Evolutionary conservation across 1,140 invertebrate genomes (phyloP).

Genomic region (Trachelipus rathkii): DNA sequence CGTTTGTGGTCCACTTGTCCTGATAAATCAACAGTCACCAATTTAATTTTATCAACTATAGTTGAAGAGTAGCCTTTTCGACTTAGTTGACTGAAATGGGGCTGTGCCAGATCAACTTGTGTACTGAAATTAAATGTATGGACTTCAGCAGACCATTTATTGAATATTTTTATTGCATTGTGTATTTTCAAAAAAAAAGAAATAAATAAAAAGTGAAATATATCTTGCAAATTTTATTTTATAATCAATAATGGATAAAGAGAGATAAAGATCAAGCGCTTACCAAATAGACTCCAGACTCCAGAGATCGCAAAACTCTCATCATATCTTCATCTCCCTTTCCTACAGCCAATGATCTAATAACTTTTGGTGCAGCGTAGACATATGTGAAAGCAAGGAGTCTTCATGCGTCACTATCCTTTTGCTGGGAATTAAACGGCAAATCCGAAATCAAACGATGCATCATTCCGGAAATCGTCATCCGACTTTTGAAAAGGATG

Average conservation of each 20-base stretch:
- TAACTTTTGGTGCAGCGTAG: slow-evolving; percentile 87
- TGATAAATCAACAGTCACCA: neutral
- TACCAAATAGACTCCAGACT: slow-evolving; percentile 82
- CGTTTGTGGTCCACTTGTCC: neutral
- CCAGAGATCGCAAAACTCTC: slow-evolving; percentile 89
- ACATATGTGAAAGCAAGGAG: slow-evolving; percentile 83
- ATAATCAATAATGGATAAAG: no score
- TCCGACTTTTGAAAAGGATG: slow-evolving; percentile 44
- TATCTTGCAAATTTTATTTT: neutral
- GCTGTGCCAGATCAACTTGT: neutral
- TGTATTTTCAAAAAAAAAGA: neutral
- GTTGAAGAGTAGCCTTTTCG: neutral
- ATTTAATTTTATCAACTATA: neutral
- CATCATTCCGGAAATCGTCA: slow-evolving; percentile 45
- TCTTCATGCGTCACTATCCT: slow-evolving; percentile 62
- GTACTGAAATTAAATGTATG: neutral
- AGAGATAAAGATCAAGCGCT: no score
- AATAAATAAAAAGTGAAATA: neutral
- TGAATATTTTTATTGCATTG: neutral
- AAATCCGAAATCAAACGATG: slow-evolving; percentile 87
- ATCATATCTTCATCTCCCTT: slow-evolving; percentile 62
- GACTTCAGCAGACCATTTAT: no score
- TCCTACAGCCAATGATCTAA: slow-evolving; percentile 54
- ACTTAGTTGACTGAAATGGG: neutral
- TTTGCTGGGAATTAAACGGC: slow-evolving; percentile 64